phyloP scores from a whole-genome alignment of 2,797 vertebrate genomes.

The Florisuga fusca region DNA sequence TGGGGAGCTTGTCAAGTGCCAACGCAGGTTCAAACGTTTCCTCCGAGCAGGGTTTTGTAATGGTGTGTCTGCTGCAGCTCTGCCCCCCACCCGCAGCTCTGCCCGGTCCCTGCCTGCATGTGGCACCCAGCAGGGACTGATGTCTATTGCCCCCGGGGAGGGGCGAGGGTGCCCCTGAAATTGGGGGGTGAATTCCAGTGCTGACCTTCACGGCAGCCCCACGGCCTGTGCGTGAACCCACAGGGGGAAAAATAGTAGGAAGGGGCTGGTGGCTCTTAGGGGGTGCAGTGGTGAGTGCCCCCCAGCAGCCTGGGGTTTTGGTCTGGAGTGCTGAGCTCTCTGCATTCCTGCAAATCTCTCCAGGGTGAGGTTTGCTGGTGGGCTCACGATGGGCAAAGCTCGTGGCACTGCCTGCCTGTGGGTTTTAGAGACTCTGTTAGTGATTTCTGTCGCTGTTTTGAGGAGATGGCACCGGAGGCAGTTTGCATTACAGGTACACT shows the following conservation, averaged over 20 bases:
- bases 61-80: neutral
- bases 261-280: neutral
- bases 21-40: fast-evolving
- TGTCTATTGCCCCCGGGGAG: fast-evolving
- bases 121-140: neutral
- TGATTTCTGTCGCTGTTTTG: neutral
- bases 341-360: too few species aligned
- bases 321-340: neutral
- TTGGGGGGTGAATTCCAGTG: neutral
- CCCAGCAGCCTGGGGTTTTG: neutral
- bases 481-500: neutral
- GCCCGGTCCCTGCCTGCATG: neutral
- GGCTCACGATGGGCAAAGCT: neutral
- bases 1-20: neutral
- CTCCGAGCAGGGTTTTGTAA: neutral
- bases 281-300: too few species aligned
- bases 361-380: fast-evolving
- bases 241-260: neutral
- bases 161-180: neutral
- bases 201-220: fast-evolving
- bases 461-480: neutral
- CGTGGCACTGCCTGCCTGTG: neutral
- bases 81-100: too few species aligned
- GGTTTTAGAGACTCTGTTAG: neutral
- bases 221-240: fast-evolving